Base-by-base conservation (phyloP, 2,888 invertebrate species). In the Melangyna quadrimaculata region DNA sequence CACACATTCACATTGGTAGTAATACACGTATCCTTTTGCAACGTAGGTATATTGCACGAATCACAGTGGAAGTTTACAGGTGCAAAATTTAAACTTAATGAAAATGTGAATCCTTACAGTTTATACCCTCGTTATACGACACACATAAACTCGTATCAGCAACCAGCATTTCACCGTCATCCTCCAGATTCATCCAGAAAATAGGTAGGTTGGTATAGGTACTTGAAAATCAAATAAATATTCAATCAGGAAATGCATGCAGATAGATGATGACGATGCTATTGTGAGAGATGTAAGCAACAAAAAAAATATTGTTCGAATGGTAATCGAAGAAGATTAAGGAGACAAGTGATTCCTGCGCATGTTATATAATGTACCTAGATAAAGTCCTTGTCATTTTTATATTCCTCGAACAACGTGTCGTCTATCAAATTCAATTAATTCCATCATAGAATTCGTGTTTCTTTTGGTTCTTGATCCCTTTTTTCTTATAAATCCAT, bases 381-480 rank as follows among this genome's bases (percentile, higher is more conserved):
- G 48, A 70, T 67, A 70, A 84, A 69, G 61, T 53, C 65, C 63
- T 78, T 70, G 69, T 80, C 53, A 48, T 65, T 67, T 65, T 70
- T 57, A 9, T 71, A 19, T 48, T 32, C 22, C 45, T 45, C 19
- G 61, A 51, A 48, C 61, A 63, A 12, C 48, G 73, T 73, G 79
- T 69, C 37, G 69, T 69, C 75, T 80, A 77, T 72, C 55, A 70
- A 77, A 86, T 86, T 78, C 81, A 86, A 86, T 86, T 81, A 86
- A 81, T 73, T 86, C 77, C 57, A 65, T 65, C 63, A 61, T 27
- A 61, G 67, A 77, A 80, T 77, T 69, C 67, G 14, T 65, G 51
- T 69, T 67, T 40, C 45, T 69, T 67, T 40, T 37, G 43, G 57
- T 83, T 45, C 70, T 74, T 73, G 70, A 70, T 74, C 67, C 22